Conservation (phyloP, 2,797 vertebrate genomes). For the Danio aesculapii region DNA sequence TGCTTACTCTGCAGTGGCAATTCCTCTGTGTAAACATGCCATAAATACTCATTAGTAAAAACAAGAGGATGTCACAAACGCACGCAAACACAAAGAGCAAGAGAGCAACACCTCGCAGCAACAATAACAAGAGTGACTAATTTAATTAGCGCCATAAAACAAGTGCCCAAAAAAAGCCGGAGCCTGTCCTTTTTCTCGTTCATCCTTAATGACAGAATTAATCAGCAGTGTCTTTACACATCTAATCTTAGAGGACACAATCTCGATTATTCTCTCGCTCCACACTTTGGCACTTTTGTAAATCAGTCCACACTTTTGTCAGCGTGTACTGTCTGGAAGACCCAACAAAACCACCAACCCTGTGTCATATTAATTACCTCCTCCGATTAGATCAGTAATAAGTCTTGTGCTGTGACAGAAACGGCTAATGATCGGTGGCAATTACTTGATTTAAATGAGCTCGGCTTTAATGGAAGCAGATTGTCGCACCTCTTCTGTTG, state of each 20-base stretch:
- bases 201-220: conserved; percentile 53
- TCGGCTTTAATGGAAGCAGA: conserved; percentile 46
- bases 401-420: conserved; percentile 17
- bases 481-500: conserved; percentile 16
- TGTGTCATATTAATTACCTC: conserved; percentile 49
- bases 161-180: conserved; percentile 27
- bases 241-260: conserved; percentile 38
- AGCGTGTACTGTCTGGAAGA: conserved; percentile 14
- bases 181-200: background rate
- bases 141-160: conserved; percentile 57
- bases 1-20: conserved; percentile 56
- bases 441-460: conserved; percentile 46
- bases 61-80: conserved; percentile 21
- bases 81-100: conserved; percentile 20
- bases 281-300: conserved; percentile 20
- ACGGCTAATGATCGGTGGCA: conserved; percentile 40
- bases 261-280: conserved; percentile 43
- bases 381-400: conserved; percentile 39
- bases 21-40: conserved; percentile 62
- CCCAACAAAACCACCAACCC: conserved; percentile 19
- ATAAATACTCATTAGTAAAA: conserved; percentile 73
- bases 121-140: conserved; percentile 53
- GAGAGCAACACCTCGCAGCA: conserved; percentile 31
- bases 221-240: conserved; percentile 50
- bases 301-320: conserved; percentile 44